Evolutionary conservation across 1,140 invertebrate species (phyloP), one percentile per base, ranked within the genome.

Genomic region (Aphis craccivora): DNA sequence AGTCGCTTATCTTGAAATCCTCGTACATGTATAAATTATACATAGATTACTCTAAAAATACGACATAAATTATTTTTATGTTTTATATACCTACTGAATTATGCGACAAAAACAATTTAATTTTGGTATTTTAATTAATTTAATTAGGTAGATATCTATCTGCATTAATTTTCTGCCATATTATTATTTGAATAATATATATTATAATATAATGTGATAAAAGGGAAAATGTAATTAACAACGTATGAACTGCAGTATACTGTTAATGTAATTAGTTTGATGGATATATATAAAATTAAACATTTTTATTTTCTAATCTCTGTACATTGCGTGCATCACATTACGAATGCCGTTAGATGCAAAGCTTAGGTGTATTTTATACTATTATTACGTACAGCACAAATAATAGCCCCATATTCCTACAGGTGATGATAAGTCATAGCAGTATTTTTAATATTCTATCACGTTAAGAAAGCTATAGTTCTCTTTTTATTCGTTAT

Each of bases 151-250:
- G 37, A 11, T 40, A 8, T 23, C 22, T 84, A 14, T 83, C 35
- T 37, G 7, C 76, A 37, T 83, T 37, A 37, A 18, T 76, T 76
- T 76, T 84, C 37, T 84, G 83, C 23, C 40, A 51, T 18, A 20
- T 8, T 11, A 48, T 81, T 43, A 37, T 37, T 53, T 35, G 6
- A 11, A 35, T 18, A 67, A n/a, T 30, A 67, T 30, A 9, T 67
- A n/a, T 67, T 76, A 76, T 76, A 88, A 20, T 23, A 51, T 23
- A 51, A 88, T 7, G 1, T 25, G 6, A n/a, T 76, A 88, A 51
- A 51, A n/a, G 45, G 2, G 86, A 51, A 88, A 88, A 88, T 87
- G 14, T 88, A 51, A 88, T 51, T 88, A 88, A 51, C 45, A 88
- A 51, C n/a, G 6, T 88, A n/a, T 0, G 23, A 11, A 88, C n/a